Base-by-base conservation (phyloP, 2,888 invertebrate genomes). In the Lutraria lutraria region DNA sequence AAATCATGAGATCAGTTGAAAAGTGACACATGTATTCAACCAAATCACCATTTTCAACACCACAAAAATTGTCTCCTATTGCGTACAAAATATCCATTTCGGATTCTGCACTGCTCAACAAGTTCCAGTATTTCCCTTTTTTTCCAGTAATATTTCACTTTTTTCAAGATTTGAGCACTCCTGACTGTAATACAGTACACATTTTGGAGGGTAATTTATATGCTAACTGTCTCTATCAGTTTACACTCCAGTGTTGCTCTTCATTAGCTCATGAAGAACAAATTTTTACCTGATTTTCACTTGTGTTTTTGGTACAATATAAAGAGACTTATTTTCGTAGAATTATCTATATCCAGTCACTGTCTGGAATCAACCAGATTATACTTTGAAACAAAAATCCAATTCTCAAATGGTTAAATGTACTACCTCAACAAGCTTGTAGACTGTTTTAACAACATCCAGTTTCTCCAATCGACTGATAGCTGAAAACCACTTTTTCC, bases 1-100 rank as follows among this genome's bases (percentile, higher is more conserved):
- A 34, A n/a, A 72, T 6, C 21, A 56, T 80, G 85, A 85, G 85
- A 85, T 85, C 85, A 85, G 60, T 85, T 80, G 80, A 80, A 80
- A 85, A 80, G 85, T 80, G 79, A 85, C 85, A 85, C 85, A 60
- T 80, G 34, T 43, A 54, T 76, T 76, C 76, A 76, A 34, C 34
- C 34, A 34, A 76, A 31, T 76, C 34, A 76, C 34, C 76, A 76
- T 76, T 34, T 34, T 34, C 76, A 34, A 76, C 76, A 76, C 76
- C 8, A 31, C 63, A n/a, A 25, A n/a, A 68, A 68, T 25, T 68
- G 63, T 25, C n/a, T 68, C 25, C 63, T 25, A 25, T 68, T 68
- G 63, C 63, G 63, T 68, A 68, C 63, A 68, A 68, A 68, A n/a
- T 68, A 25, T 68, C 25, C 63, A 25, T 25, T 16, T 15, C 12